These are phyloP conservation scores for Anhinga anhinga DNA, from an alignment of 2,113 vertebrate species.

Conservation along the genomic window DNA sequence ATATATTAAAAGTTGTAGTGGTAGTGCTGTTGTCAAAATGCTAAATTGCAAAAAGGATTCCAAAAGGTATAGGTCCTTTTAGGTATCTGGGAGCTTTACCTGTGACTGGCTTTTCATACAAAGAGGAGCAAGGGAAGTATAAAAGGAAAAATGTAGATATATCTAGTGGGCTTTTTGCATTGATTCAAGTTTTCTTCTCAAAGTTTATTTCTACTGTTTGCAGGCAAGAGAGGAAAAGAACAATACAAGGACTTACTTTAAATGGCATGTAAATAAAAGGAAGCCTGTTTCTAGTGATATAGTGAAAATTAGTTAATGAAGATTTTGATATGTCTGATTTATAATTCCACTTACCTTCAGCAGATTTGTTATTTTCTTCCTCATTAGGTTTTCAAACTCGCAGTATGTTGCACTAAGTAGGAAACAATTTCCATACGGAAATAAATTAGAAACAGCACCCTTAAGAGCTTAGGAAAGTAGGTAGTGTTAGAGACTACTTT, in stretches of 20 bases:
- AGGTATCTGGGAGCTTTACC: neutral
- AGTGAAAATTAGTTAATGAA: neutral
- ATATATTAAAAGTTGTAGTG: neutral
- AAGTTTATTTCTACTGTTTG: neutral
- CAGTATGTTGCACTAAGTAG: neutral
- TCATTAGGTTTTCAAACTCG: neutral
- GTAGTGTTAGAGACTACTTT: neutral
- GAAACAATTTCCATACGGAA: neutral
- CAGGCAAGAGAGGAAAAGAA: neutral
- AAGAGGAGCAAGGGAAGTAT: neutral
- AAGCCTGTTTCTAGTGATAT: neutral
- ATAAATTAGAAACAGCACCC: neutral
- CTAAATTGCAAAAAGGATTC: neutral
- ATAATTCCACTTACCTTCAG: neutral
- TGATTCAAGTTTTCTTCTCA: neutral
- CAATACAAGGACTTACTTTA: neutral
- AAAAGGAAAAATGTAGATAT: neutral
- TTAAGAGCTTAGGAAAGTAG: neutral
- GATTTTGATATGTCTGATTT: neutral
- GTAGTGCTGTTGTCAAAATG: neutral
- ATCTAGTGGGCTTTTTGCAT: neutral
- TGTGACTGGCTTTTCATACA: neutral
- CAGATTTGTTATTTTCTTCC: neutral
- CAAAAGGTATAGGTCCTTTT: neutral
- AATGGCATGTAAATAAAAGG: neutral